phyloP scores from a whole-genome alignment of 2,888 invertebrate genomes.

The Rotaria macrura region DNA sequence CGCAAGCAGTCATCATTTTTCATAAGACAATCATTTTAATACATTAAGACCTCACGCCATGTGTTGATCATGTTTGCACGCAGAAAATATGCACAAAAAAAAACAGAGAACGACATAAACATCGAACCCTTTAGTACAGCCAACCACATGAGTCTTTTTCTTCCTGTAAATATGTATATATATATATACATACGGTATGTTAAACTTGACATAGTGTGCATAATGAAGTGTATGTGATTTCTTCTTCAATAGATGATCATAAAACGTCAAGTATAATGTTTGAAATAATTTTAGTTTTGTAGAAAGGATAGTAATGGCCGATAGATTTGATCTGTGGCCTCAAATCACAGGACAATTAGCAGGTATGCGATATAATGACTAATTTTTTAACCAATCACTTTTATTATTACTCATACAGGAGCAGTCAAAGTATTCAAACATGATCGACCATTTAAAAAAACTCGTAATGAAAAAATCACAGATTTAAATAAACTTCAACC shows the following conservation, averaged over 20 bases:
- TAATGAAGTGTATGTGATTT: not conserved
- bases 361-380: not conserved
- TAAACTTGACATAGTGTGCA: not conserved
- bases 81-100: not conserved
- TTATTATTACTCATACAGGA: not conserved
- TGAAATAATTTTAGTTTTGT: not conserved
- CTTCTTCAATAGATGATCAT: too few species aligned
- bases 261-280: too few species aligned
- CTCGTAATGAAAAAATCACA: not conserved
- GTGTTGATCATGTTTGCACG: not conserved
- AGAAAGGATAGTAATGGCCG: not conserved
- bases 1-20: not conserved
- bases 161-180: not conserved
- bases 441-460: not conserved
- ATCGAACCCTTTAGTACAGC: not conserved
- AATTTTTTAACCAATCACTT: too few species aligned
- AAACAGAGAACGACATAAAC: too few species aligned
- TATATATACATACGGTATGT: not conserved
- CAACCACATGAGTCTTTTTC: not conserved
- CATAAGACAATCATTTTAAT: too few species aligned
- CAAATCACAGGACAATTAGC: not conserved
- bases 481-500: not conserved
- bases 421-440: not conserved
- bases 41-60: not conserved
- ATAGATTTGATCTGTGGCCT: not conserved